These are phyloP conservation scores for Tanaodytes sp. DNA, from an alignment of 2,888 invertebrate genomes.

Conservation along the genomic window DNA sequence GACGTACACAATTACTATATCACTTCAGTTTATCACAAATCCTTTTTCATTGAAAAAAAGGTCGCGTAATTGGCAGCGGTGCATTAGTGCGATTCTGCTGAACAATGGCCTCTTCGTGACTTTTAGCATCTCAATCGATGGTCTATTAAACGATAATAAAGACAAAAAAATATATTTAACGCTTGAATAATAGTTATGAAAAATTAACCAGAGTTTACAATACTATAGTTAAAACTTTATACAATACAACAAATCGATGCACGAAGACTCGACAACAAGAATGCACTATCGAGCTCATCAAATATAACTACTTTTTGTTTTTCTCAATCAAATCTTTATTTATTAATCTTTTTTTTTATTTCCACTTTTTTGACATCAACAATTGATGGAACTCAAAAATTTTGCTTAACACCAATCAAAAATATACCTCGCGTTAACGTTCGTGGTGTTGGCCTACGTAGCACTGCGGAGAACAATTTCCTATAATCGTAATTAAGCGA, in stretches of 20 bases:
- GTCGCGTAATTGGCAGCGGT: slow-evolving; percentile 45
- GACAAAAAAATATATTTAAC: slow-evolving; percentile 9
- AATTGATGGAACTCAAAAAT: slow-evolving; percentile 14
- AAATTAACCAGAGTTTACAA: slow-evolving; percentile 19
- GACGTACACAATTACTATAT: slow-evolving; percentile 32
- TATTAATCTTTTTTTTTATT: background rate
- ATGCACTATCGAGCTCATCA: slow-evolving; percentile 26
- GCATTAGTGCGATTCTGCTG: slow-evolving; percentile 46
- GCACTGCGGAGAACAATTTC: slow-evolving; percentile 22
- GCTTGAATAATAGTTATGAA: slow-evolving; percentile 2
- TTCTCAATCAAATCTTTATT: slow-evolving; percentile 15
- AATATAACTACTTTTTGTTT: slow-evolving; percentile 10
- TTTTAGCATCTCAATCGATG: slow-evolving; percentile 26
- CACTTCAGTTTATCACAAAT: slow-evolving; percentile 51
- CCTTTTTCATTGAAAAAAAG: slow-evolving; percentile 40
- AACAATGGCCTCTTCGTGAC: slow-evolving; percentile 47
- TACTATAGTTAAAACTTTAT: slow-evolving; percentile 41
- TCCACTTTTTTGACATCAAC: slow-evolving; percentile 29
- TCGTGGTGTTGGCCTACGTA: slow-evolving; percentile 16
- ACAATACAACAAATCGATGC: slow-evolving; percentile 43
- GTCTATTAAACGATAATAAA: slow-evolving; percentile 17
- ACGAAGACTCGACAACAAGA: slow-evolving; percentile 23
- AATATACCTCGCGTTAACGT: slow-evolving; percentile 20
- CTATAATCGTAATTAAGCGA: slow-evolving; percentile 43
- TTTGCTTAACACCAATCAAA: slow-evolving; percentile 17